Evolutionary conservation across 2,888 invertebrate genomes (phyloP).

Genomic region (Alcis repandata): DNA sequence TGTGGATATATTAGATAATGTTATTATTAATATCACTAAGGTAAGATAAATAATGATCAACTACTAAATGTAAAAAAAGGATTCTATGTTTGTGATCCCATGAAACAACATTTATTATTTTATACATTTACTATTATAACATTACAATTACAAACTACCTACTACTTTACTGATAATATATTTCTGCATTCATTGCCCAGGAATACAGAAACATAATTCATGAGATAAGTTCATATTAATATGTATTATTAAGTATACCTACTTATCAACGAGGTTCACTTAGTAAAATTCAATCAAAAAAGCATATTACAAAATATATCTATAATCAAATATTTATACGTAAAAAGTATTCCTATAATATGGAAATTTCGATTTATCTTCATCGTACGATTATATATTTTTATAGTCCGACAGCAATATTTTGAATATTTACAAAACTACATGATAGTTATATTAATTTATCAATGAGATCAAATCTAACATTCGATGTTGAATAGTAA

Average conservation of each 20-base stretch:
- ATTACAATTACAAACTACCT: not conserved
- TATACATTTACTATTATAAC: constrained; percentile 38
- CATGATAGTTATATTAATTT: constrained; percentile 3
- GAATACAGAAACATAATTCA: constrained; percentile 71
- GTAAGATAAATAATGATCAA: not conserved
- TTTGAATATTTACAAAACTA: constrained; percentile 46
- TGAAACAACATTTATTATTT: constrained; percentile 49
- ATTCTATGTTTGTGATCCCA: constrained; percentile 55
- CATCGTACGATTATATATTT: constrained; percentile 34
- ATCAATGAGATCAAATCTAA: constrained; percentile 1
- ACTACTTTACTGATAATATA: constrained; percentile 49
- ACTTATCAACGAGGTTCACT: constrained; percentile 58
- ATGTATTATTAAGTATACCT: constrained; percentile 14
- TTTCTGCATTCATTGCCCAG: constrained; percentile 81
- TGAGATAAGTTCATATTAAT: constrained; percentile 16
- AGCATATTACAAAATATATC: constrained; percentile 16
- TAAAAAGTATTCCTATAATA: not conserved
- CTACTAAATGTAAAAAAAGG: constrained; percentile 26
- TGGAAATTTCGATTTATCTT: not conserved
- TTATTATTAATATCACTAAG: not conserved
- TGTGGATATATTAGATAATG: not conserved
- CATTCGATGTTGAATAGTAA: constrained; percentile 17
- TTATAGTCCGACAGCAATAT: constrained; percentile 66
- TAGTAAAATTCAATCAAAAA: constrained; percentile 40
- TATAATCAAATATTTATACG: constrained; percentile 1